phyloP scores from a whole-genome alignment of 2,113 vertebrate genomes.

The Lasiurus borealis region DNA sequence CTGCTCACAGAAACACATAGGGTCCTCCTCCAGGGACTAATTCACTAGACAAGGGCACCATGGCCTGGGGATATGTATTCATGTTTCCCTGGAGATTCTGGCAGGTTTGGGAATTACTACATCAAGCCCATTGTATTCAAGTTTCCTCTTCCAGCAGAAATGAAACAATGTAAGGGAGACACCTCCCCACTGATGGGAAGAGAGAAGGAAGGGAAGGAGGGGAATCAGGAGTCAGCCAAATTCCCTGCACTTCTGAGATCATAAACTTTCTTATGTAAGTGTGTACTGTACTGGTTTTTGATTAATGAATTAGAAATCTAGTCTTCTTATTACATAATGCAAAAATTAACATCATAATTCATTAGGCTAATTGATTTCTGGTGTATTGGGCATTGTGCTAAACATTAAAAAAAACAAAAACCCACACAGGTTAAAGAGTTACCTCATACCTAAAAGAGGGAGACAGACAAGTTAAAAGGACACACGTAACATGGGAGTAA shows the following conservation, averaged over 20 bases:
- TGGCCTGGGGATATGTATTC: neutral
- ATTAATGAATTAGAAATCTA: slow-evolving; percentile 31
- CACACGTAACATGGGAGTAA: neutral
- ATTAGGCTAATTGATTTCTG: neutral
- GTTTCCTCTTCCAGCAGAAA: neutral
- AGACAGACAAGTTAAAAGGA: neutral
- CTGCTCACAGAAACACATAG: neutral
- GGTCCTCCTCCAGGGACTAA: neutral
- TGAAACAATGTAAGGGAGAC: neutral
- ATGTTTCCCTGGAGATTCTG: neutral
- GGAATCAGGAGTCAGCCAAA: neutral
- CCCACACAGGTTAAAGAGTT: neutral
- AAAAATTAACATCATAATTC: slow-evolving; percentile 1
- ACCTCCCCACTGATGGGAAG: neutral
- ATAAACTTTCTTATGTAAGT: neutral
- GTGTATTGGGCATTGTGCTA: neutral
- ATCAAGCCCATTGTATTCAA: neutral
- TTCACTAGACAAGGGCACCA: neutral
- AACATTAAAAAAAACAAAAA: neutral
- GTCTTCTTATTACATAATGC: neutral
- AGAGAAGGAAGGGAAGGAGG: neutral
- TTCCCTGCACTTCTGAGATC: neutral
- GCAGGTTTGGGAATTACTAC: neutral
- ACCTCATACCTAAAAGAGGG: neutral
- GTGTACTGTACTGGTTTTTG: neutral